Evolutionary conservation across 2,797 vertebrate species (phyloP).

Genomic region (Poeciliopsis gracilis): DNA sequence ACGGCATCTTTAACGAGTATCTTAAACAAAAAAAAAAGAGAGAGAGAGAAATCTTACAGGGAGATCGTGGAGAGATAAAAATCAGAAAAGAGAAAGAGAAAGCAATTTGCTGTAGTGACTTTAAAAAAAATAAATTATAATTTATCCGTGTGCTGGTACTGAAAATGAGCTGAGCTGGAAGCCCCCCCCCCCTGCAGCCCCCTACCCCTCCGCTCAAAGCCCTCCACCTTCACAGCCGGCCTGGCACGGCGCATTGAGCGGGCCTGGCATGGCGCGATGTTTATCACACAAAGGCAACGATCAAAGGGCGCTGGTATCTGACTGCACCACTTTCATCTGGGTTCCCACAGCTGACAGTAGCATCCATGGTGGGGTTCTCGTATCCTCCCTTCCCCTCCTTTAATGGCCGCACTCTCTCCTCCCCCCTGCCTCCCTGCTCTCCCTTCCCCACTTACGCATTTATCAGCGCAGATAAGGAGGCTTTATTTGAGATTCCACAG

Average conservation of each 20-base stretch:
- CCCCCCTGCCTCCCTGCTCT: conserved; percentile 38
- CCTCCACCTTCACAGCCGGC: conserved; percentile 79
- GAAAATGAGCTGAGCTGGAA: conserved; percentile 59
- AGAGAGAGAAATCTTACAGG: conserved; percentile 24
- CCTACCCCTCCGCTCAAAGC: conserved; percentile 63
- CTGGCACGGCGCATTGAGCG: conserved; percentile 64
- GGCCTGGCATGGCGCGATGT: conserved; percentile 78
- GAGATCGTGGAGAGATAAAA: conserved; percentile 35
- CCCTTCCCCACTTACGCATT: conserved; percentile 54
- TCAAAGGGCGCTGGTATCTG: conserved; percentile 82
- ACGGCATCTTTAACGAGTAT: conserved; percentile 67
- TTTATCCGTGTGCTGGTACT: conserved; percentile 55
- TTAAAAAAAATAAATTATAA: too few species aligned
- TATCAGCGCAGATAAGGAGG: conserved; percentile 66
- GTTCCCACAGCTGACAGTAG: conserved; percentile 82
- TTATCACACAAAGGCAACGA: conserved; percentile 83
- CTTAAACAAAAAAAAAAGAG: not conserved
- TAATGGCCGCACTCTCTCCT: conserved; percentile 60
- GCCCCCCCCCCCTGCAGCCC: conserved; percentile 23
- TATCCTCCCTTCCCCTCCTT: conserved; percentile 62
- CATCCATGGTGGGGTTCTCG: conserved; percentile 74
- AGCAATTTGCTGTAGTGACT: conserved; percentile 49
- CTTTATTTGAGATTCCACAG: conserved; percentile 66
- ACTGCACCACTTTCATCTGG: conserved; percentile 83
- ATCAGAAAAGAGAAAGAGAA: conserved; percentile 33